A percentile compares a stretch with the other conserved stretches of the same genome.
Conservation (phyloP, 2,888 invertebrate genomes). For the Euproctis similis region DNA sequence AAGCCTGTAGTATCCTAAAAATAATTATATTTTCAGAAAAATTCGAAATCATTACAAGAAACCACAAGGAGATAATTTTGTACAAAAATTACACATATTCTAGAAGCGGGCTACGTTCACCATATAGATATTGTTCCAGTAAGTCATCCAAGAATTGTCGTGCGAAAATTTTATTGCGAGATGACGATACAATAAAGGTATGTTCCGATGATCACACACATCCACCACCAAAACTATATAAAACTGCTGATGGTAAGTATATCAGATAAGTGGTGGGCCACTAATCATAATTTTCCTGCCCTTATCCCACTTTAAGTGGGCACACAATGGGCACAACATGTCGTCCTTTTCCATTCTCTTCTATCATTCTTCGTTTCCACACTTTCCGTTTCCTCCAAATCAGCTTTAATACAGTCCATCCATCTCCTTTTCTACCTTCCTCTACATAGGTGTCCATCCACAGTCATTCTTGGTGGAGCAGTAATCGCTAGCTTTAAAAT, state of each 20-base stretch:
- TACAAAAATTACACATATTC: constrained; percentile 10
- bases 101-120: constrained; percentile 5
- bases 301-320: no score
- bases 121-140: constrained; percentile 13
- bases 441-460: no score
- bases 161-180: constrained; percentile 9
- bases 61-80: constrained; percentile 6
- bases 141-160: constrained; percentile 9
- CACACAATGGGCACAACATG: no score
- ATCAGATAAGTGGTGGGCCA: no score
- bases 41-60: constrained; percentile 8
- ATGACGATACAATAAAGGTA: constrained; percentile 7
- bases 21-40: constrained; percentile 5
- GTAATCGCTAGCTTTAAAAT: no score
- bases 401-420: no score
- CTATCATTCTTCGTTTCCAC: neutral
- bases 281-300: no score
- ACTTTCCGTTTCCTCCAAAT: no score
- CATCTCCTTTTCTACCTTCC: no score
- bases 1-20: no score
- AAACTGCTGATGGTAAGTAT: constrained; percentile 6
- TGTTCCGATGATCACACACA: constrained; percentile 7
- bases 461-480: no score
- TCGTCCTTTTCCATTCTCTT: no score
- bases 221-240: constrained; percentile 11